Conservation (phyloP, 2,797 vertebrate genomes). For the Poeciliopsis paucimaculata region DNA sequence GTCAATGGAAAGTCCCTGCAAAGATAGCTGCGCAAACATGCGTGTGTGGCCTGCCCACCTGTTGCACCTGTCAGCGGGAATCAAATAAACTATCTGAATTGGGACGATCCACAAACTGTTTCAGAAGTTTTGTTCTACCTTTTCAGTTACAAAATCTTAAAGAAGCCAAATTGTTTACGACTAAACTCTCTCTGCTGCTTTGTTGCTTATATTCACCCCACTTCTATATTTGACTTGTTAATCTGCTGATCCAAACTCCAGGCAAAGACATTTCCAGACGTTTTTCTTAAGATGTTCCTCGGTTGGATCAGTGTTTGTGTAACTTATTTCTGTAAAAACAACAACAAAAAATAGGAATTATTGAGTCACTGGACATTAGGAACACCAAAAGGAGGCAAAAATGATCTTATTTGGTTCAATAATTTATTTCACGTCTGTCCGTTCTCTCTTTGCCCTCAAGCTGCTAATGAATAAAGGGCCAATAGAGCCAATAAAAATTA, state of each 20-base stretch:
- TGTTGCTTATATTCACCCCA: not conserved
- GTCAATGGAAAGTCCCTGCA: too few species aligned
- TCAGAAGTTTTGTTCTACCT: not conserved
- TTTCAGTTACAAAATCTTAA: not conserved
- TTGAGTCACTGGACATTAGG: not conserved
- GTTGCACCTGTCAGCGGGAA: not conserved
- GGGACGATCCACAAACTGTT: not conserved
- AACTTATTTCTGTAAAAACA: not conserved
- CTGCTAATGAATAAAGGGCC: not conserved
- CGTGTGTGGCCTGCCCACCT: constrained; percentile 20
- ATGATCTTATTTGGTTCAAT: not conserved
- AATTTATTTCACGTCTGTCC: not conserved
- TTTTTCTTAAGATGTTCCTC: not conserved
- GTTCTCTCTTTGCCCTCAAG: not conserved
- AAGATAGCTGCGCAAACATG: too few species aligned
- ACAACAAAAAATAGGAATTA: not conserved
- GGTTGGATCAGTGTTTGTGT: not conserved
- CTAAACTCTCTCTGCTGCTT: not conserved
- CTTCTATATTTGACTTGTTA: not conserved
- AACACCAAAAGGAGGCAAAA: not conserved
- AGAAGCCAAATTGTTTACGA: not conserved
- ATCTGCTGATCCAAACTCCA: not conserved
- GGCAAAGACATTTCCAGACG: not conserved
- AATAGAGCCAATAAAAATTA: not conserved
- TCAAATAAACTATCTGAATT: not conserved